Conservation (phyloP, 2,113 vertebrate species). For the Apistogramma diplotaenia region DNA sequence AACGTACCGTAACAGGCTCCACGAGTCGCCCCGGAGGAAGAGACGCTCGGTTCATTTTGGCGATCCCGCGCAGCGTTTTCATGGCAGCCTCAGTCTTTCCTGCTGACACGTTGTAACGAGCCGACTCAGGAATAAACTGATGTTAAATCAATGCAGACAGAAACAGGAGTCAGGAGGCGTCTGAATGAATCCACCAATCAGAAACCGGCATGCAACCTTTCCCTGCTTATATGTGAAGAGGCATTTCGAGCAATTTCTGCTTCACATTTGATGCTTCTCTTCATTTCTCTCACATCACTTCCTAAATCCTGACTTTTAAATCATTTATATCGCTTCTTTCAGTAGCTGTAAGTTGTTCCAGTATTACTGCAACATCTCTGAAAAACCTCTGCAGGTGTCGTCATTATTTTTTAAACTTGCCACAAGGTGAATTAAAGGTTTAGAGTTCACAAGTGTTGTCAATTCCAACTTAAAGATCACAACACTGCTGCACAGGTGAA, state of each 20-base stretch:
- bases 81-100: constrained; percentile 80
- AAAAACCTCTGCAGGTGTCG: neutral
- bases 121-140: constrained; percentile 94
- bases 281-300: neutral
- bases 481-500: neutral
- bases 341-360: neutral
- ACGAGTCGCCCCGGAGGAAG: constrained; percentile 83
- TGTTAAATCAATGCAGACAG: neutral
- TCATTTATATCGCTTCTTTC: neutral
- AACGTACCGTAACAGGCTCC: constrained; percentile 76
- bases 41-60: constrained; percentile 76
- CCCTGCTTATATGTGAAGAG: neutral
- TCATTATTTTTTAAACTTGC: neutral
- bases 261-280: neutral
- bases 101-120: constrained; percentile 84
- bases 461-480: neutral
- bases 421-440: neutral
- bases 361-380: neutral
- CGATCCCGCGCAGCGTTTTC: constrained; percentile 81
- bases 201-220: neutral
- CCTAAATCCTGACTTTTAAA: neutral
- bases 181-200: neutral
- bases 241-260: neutral
- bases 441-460: neutral
- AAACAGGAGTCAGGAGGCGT: neutral